Conservation (phyloP, 2,797 vertebrate species). For the Valencia hispanica region DNA sequence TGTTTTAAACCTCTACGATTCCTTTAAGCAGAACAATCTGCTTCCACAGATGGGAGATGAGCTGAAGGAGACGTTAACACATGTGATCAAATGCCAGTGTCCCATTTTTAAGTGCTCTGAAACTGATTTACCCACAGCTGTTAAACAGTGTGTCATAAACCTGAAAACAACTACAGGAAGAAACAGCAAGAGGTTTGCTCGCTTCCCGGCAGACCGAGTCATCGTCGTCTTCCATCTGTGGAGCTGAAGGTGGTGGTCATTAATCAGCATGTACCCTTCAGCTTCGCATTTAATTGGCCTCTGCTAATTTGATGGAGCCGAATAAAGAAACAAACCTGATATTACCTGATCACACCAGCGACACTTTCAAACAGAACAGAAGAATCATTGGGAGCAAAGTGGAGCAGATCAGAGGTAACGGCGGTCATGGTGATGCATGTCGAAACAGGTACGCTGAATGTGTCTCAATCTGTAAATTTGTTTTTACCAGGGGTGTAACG, state of each 20-base stretch:
- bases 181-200: slow-evolving; percentile 33
- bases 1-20: neutral
- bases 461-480: too few species aligned
- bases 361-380: slow-evolving; percentile 3
- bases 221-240: slow-evolving; percentile 41
- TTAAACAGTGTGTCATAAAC: slow-evolving; percentile 46
- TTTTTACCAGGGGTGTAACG: too few species aligned
- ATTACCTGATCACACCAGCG: neutral
- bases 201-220: slow-evolving; percentile 33
- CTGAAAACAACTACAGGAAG: slow-evolving; percentile 57
- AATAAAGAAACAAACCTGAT: neutral
- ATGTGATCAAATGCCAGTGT: slow-evolving; percentile 52
- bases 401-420: neutral
- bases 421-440: slow-evolving; percentile 1
- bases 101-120: slow-evolving; percentile 39
- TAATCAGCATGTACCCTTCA: slow-evolving; percentile 37
- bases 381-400: neutral
- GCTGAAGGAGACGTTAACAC: slow-evolving; percentile 38
- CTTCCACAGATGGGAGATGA: slow-evolving; percentile 53
- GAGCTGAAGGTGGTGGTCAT: slow-evolving; percentile 27
- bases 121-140: slow-evolving; percentile 59
- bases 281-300: slow-evolving; percentile 11
- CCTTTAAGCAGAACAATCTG: slow-evolving; percentile 41
- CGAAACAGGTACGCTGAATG: neutral
- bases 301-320: slow-evolving; percentile 9